These are phyloP conservation scores for Parotocinclus haroldoi DNA, from an alignment of 2,797 vertebrate genomes.

Conservation along the genomic window DNA sequence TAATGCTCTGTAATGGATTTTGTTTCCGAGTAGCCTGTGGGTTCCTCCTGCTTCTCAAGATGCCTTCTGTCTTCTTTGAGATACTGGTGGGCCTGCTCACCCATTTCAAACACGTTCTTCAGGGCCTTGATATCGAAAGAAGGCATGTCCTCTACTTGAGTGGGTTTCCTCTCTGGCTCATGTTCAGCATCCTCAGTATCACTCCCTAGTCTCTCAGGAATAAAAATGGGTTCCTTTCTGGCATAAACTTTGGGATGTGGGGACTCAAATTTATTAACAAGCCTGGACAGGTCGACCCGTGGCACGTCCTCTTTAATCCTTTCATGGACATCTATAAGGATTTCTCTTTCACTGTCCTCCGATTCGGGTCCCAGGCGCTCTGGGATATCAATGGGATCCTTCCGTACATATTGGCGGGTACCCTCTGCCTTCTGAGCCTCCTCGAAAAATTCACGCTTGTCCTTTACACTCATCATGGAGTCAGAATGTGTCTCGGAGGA, in stretches of 20 bases:
- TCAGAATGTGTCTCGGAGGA: slow-evolving; percentile 60
- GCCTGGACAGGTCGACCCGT: slow-evolving; percentile 67
- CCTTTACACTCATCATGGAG: slow-evolving; percentile 74
- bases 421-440: slow-evolving; percentile 75
- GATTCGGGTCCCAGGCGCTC: slow-evolving; percentile 64
- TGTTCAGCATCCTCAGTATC: slow-evolving; percentile 66
- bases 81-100: slow-evolving; percentile 70
- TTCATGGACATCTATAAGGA: slow-evolving; percentile 56
- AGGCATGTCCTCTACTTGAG: slow-evolving; percentile 64
- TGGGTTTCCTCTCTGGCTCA: slow-evolving; percentile 56
- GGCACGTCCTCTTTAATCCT: slow-evolving; percentile 72
- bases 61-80: slow-evolving; percentile 68
- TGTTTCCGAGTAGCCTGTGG: slow-evolving; percentile 58
- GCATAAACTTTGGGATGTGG: slow-evolving; percentile 66
- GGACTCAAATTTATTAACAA: slow-evolving; percentile 73
- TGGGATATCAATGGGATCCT: slow-evolving; percentile 75
- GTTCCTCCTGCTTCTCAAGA: slow-evolving; percentile 65
- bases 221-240: slow-evolving; percentile 70
- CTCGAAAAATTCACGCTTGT: slow-evolving; percentile 76
- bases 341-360: slow-evolving; percentile 58
- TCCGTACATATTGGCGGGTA: slow-evolving; percentile 62
- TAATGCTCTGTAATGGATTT: slow-evolving; percentile 67
- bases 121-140: slow-evolving; percentile 75
- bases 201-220: slow-evolving; percentile 70
- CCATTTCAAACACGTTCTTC: slow-evolving; percentile 77